Evolutionary conservation across 2,797 vertebrate species (phyloP).

Genomic region (Trichosurus vulpecula): DNA sequence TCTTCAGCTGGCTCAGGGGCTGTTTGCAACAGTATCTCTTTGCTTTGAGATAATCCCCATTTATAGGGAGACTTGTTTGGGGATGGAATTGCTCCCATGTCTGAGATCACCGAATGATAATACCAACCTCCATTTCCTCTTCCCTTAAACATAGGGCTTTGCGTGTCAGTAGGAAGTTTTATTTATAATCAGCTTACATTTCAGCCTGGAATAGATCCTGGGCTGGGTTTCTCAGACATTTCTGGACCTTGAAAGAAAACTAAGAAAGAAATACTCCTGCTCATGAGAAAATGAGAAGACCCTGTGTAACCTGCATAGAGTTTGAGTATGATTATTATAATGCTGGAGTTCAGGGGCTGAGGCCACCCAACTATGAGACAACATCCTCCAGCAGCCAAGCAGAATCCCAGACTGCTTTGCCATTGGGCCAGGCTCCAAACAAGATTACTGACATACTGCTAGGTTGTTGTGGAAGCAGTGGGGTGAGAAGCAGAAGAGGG

Average conservation of each 20-base stretch:
- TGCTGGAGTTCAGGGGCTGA: not conserved
- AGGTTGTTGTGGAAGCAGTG: not conserved
- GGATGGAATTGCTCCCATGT: not conserved
- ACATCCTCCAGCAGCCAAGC: not conserved
- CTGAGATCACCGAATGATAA: not conserved
- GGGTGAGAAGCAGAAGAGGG: not conserved
- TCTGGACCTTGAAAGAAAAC: not conserved
- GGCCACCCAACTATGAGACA: not conserved
- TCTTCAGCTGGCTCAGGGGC: not conserved
- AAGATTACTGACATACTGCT: not conserved
- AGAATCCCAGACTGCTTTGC: not conserved
- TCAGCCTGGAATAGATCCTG: not conserved
- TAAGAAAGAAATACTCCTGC: not conserved
- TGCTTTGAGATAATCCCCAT: not conserved
- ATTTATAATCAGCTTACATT: not conserved
- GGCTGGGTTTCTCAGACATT: not conserved
- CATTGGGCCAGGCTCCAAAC: not conserved
- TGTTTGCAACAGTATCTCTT: not conserved
- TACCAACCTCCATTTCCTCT: not conserved
- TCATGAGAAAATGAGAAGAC: not conserved
- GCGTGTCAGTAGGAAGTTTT: fast-evolving
- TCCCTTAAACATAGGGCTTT: no score
- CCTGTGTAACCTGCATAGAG: not conserved
- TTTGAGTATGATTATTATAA: not conserved
- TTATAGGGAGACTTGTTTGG: not conserved